Base-by-base conservation (phyloP, 2,888 invertebrate species). In the Muscina levida region DNA sequence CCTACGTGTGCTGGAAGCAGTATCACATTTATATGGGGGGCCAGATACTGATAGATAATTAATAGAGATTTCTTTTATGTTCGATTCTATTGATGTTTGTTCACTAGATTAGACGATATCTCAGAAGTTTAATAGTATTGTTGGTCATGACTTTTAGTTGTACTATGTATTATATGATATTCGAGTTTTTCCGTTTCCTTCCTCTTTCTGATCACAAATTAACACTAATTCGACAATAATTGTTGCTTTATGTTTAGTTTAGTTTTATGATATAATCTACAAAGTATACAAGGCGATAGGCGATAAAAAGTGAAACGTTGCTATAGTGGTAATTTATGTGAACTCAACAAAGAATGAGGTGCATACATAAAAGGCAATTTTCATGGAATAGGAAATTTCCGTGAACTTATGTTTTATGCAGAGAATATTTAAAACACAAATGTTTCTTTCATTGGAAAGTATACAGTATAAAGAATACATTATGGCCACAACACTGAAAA, bases 141-240 rank as follows among this genome's bases (percentile, higher is more conserved):
- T 11, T 2, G 4, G 13, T 44, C 31, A n/a, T 11, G 2, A 44
- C 44, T 24, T 6, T 22, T 53, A 24, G 3, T 24, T 22, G 24
- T 24, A 53, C 24, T 22, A n/a, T 22, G 24, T 24, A 53, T 53
- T 22, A n/a, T 17, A 48, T 48, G 53, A 24, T 53, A 22, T 48
- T 46, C 19, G 5, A 10, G 8, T 19, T 48, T 48, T 15, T 19
- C 48, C 22, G 11, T 53, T 22, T 53, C 10, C 5, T 53, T 24
- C 31, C 31, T 53, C 22, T 13, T 48, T 19, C 53, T 22, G 22
- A 22, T 8, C 53, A 24, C 53, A 53, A 53, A 53, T 53, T 53
- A 53, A 2, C 24, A 53, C 53, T 53, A 24, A 53, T 13, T 24
- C 24, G 53, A 53, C 53, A 24, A 53, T 53, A 53, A 53, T 51